Conservation (phyloP, 2,888 invertebrate genomes). For the Drosophila melanosoma region DNA sequence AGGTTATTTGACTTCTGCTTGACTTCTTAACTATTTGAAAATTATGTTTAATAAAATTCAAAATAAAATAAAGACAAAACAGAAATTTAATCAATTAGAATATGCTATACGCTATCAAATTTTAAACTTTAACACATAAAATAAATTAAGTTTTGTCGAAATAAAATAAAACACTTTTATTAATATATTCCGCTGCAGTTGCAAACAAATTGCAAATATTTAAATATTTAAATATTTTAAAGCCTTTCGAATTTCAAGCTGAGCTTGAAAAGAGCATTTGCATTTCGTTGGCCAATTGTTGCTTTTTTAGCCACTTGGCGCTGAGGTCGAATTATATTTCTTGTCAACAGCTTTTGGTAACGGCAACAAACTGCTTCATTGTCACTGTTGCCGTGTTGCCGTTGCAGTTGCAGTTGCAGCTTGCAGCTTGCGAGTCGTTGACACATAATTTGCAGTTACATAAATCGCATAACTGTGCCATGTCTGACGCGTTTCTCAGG, state of each 20-base stretch:
- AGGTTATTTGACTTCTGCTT: too few relatives aligned
- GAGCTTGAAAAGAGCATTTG: conserved; percentile 29
- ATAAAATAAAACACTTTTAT: not conserved
- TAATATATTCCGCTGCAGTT: not conserved
- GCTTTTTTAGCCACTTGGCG: conserved; percentile 28
- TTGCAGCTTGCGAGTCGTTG: conserved; percentile 34
- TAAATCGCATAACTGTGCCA: conserved; percentile 81
- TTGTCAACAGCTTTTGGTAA: conserved; percentile 53
- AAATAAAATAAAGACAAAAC: not conserved
- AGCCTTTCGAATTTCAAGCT: not conserved
- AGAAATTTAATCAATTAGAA: not conserved
- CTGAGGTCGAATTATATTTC: conserved; percentile 42
- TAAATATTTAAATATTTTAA: not conserved
- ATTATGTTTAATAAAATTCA: not conserved
- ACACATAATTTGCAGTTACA: conserved; percentile 78
- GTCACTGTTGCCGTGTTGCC: conserved; percentile 56
- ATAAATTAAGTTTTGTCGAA: not conserved
- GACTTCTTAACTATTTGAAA: not conserved
- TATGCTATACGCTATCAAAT: not conserved
- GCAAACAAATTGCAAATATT: not conserved
- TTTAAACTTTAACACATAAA: not conserved
- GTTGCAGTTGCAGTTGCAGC: not conserved
- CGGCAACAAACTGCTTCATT: conserved; percentile 66
- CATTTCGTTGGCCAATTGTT: conserved; percentile 26
- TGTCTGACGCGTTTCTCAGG: conserved; percentile 48